Conservation (phyloP, 1,140 invertebrate genomes). For the Drosophila chauvacae region DNA sequence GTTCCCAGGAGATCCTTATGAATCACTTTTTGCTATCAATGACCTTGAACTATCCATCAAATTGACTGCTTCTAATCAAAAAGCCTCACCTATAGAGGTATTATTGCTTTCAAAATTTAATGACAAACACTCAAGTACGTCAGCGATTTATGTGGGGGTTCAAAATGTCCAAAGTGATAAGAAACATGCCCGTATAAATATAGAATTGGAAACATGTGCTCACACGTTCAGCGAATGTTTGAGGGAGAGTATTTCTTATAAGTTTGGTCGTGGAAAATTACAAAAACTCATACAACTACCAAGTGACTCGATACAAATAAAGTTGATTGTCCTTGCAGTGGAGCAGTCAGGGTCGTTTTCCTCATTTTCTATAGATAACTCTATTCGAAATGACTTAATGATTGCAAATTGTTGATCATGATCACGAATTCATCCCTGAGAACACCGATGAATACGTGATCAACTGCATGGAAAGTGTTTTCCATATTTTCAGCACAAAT, state of each 20-base stretch:
- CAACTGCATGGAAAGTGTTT: conserved; percentile 32
- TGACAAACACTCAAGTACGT: conserved; percentile 44
- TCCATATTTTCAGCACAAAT: conserved; percentile 14
- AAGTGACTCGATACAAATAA: neutral
- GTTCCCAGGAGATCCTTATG: neutral
- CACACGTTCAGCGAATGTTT: conserved; percentile 4
- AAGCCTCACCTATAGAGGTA: conserved; percentile 11
- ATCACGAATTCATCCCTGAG: conserved; percentile 7
- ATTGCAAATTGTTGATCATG: conserved; percentile 9
- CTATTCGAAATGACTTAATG: conserved; percentile 5
- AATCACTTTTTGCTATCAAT: conserved; percentile 34
- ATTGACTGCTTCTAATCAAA: conserved; percentile 28
- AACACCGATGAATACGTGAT: conserved; percentile 31
- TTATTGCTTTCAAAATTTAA: conserved; percentile 37
- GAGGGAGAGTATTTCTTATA: neutral
- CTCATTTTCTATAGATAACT: neutral
- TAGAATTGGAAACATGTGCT: conserved; percentile 46
- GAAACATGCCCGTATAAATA: conserved; percentile 42
- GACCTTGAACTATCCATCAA: conserved; percentile 55
- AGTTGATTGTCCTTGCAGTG: conserved; percentile 14
- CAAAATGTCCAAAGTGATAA: conserved; percentile 54
- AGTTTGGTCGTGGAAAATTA: conserved; percentile 22
- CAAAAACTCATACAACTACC: neutral
- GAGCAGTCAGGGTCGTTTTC: conserved; percentile 25
- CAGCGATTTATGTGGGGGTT: conserved; percentile 29